Conservation (phyloP, 2,113 vertebrate species). For the Galemys pyrenaicus region DNA sequence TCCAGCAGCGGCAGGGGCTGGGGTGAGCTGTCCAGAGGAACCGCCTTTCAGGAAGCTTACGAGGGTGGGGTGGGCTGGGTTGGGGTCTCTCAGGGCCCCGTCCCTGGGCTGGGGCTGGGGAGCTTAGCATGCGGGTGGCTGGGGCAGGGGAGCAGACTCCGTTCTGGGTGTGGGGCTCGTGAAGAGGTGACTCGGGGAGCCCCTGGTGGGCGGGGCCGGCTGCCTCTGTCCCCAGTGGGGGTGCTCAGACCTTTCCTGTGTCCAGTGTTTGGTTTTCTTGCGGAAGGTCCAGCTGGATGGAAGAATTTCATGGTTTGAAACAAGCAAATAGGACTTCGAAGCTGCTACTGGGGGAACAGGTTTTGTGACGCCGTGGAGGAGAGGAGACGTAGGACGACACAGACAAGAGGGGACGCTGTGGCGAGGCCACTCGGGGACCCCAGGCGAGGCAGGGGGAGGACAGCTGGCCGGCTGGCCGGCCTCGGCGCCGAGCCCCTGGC, state of each 20-base stretch:
- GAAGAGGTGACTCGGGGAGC: too few relatives aligned
- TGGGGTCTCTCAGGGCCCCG: neutral
- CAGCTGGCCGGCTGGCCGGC: neutral
- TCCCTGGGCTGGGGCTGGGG: neutral
- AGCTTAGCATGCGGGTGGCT: accelerated
- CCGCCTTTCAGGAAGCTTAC: neutral
- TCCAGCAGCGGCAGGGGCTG: neutral
- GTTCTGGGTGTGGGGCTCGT: too few relatives aligned
- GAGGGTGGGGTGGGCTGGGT: neutral
- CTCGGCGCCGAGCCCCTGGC: neutral
- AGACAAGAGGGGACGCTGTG: accelerated
- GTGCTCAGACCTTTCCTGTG: neutral
- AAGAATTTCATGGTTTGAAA: neutral
- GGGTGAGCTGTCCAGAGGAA: neutral
- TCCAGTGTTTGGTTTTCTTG: neutral
- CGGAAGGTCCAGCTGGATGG: neutral
- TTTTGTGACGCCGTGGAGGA: neutral
- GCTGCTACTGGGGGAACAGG: neutral
- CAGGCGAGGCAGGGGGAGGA: too few relatives aligned
- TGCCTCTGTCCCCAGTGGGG: neutral
- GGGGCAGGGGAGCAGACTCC: accelerated
- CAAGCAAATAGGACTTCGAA: neutral
- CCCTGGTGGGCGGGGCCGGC: accelerated
- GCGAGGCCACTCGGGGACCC: neutral
- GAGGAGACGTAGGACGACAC: neutral